These are phyloP conservation scores for Cuculus canorus DNA, from an alignment of 2,797 vertebrate genomes.

Conservation along the genomic window DNA sequence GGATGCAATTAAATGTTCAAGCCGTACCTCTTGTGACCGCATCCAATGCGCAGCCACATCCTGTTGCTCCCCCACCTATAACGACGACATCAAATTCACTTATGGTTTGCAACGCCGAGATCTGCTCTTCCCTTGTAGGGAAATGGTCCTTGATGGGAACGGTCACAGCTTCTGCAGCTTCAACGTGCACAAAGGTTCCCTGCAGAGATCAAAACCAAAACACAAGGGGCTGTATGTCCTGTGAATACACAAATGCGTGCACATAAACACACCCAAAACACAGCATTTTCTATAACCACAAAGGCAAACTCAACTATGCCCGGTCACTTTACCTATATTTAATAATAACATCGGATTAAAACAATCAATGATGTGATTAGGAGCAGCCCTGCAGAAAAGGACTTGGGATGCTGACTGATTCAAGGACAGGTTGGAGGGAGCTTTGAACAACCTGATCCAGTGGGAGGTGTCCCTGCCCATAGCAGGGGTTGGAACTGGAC, in stretches of 20 bases:
- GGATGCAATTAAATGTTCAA: accelerated
- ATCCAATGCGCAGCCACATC: conserved; percentile 93
- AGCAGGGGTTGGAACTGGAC: too few relatives aligned
- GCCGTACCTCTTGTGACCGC: conserved; percentile 91
- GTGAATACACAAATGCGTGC: too few relatives aligned
- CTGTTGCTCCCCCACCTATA: conserved; percentile 95
- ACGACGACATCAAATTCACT: conserved; percentile 91
- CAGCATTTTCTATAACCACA: accelerated
- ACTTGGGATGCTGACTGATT: too few relatives aligned
- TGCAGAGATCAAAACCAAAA: conserved; percentile 61
- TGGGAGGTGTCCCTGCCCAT: too few relatives aligned
- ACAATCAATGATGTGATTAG: too few relatives aligned
- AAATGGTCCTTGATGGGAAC: conserved; percentile 75
- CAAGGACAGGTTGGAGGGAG: too few relatives aligned
- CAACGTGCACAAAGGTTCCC: conserved; percentile 81
- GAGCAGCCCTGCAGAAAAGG: too few relatives aligned
- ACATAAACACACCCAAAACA: background rate
- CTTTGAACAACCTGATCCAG: too few relatives aligned
- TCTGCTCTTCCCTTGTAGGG: conserved; percentile 85
- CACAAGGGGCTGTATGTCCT: accelerated
- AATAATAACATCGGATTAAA: background rate
- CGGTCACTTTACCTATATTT: background rate
- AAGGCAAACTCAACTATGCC: background rate
- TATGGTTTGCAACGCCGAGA: conserved; percentile 74
- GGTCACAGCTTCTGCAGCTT: conserved; percentile 80